Percentiles rank a stretch among this genome's conserved stretches.
These are phyloP conservation scores for Pomatostomus ruficeps DNA, from an alignment of 2,113 vertebrate species.

Conservation along the genomic window DNA sequence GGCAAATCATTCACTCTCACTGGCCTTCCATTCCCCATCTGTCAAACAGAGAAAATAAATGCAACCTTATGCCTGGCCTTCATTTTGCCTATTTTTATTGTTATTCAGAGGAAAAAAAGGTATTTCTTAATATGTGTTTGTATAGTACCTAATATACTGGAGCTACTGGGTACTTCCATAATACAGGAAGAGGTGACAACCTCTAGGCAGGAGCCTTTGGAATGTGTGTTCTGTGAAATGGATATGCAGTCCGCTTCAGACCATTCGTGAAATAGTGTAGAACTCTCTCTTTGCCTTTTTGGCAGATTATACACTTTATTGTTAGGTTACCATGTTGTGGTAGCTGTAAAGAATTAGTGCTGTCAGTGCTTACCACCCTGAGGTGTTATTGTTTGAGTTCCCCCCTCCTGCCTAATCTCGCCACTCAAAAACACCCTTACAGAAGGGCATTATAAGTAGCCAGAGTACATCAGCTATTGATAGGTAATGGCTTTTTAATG, in stretches of 20 bases:
- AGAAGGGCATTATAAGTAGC: background rate
- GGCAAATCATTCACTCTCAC: background rate
- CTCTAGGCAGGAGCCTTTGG: background rate
- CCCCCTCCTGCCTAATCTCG: background rate
- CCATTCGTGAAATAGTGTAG: background rate
- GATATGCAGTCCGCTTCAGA: background rate
- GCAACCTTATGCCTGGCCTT: background rate
- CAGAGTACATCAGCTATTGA: background rate
- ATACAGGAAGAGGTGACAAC: background rate
- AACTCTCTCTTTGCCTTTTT: background rate
- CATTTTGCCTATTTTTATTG: background rate
- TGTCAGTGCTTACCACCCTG: background rate
- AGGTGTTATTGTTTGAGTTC: background rate
- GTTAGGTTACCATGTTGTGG: background rate
- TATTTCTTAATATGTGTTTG: background rate
- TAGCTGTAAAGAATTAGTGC: background rate
- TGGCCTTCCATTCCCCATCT: background rate
- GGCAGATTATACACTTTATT: background rate
- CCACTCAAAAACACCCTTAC: background rate
- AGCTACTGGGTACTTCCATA: background rate
- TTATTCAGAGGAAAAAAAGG: background rate
- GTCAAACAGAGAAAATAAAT: background rate
- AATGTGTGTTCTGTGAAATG: background rate
- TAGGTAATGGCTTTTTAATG: constrained; percentile 26
- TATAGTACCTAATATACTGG: background rate